Base-by-base conservation (phyloP, 2,888 invertebrate genomes). In the Tiphia femorata region DNA sequence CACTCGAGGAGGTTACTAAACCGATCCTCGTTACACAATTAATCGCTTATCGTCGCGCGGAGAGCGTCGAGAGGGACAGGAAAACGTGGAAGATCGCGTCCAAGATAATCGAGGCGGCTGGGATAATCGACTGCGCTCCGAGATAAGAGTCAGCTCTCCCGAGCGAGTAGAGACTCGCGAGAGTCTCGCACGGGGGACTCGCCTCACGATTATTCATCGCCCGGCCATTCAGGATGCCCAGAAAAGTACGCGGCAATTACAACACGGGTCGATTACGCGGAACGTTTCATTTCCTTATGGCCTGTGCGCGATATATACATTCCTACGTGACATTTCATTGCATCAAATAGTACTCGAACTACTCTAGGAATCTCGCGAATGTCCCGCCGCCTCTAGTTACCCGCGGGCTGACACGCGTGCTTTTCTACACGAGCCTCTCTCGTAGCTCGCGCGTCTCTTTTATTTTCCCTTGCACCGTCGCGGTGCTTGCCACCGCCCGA, bases 261-360 rank as follows among this genome's bases (percentile, higher is more conserved):
- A 47, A 46, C 30, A 48, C 46, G 33, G 23, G 16, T 20, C 48
- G 41, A 54, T 60, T 63, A 52, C 60, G 53, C 64, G 60, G 53
- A 55, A 60, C 60, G 53, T 58, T 65, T 62, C 61, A 43, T 65
- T 65, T 65, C 64, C 65, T 65, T 64, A 61, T 64, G 61, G 60
- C 57, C 43, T 12, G 55, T 61, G 61, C 53, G 64, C 65, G 65
- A 65, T 58, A 64, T 64, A 64, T 61, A 60, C 61, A 65, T 65
- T 58, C 64, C 58, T 53, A 7, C 10, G 42, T 58, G 64, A 61
- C 65, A 42, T 64, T 61, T 61, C 65, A 64, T 64, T 61, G 64
- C 58, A 58, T 64, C 56, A 49, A 64, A 51, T 42, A 43, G 58
- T 35, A 53, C 49, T 50, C 58, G 56, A 65, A 58, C 58, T 53